A percentile compares a stretch with the other conserved stretches of the same genome.
Evolutionary conservation across 2,797 vertebrate species (phyloP).

Genomic region (Poecilia wingei): DNA sequence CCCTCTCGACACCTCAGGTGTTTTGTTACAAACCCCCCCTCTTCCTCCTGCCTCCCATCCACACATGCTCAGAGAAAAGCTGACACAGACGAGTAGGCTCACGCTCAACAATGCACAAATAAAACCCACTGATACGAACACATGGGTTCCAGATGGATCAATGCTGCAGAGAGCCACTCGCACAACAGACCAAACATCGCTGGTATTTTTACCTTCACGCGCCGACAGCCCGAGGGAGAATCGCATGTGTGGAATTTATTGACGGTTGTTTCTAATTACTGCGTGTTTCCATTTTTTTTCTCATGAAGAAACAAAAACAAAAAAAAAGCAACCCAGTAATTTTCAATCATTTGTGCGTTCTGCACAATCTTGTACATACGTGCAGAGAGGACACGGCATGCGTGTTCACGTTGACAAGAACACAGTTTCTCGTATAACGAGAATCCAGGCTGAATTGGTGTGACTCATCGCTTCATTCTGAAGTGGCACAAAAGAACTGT

Average conservation of each 20-base stretch:
- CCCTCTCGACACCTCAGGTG: conserved; percentile 68
- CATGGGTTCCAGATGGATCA: conserved; percentile 59
- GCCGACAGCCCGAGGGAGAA: background rate
- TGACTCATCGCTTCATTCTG: background rate
- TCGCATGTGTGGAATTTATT: conserved; percentile 27
- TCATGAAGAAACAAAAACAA: conserved; percentile 11
- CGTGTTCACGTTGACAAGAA: conserved; percentile 45
- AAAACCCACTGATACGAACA: conserved; percentile 40
- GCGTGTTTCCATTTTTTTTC: conserved; percentile 3
- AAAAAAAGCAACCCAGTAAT: conserved; percentile 44
- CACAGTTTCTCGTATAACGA: conserved; percentile 36
- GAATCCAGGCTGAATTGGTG: conserved; percentile 10
- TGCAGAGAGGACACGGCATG: conserved; percentile 39
- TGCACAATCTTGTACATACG: conserved; percentile 15
- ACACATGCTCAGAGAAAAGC: conserved; percentile 1
- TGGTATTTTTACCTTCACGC: conserved; percentile 31
- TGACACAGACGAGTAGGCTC: conserved; percentile 11
- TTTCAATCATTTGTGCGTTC: conserved; percentile 42
- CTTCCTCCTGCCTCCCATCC: conserved; percentile 23
- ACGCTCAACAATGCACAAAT: conserved; percentile 30
- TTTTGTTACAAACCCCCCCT: conserved; percentile 71
- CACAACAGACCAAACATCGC: conserved; percentile 24
- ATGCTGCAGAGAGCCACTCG: conserved; percentile 35
- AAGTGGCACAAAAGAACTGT: background rate
- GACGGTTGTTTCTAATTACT: conserved; percentile 21